phyloP scores from a whole-genome alignment of 2,797 vertebrate species.

The Tinamus major region DNA sequence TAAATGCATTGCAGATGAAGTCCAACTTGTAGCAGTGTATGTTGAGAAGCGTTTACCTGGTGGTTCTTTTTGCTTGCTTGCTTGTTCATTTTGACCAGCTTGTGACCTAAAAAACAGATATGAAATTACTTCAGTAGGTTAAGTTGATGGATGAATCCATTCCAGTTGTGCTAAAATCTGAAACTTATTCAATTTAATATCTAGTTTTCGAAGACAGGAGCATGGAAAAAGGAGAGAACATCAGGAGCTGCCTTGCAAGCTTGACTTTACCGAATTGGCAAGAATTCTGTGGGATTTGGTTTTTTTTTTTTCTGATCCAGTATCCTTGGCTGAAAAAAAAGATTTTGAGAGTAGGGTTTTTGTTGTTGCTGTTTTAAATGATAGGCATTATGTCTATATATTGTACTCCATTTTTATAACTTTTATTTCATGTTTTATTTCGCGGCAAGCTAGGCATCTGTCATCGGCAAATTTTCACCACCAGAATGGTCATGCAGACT shows the following conservation, averaged over 20 bases:
- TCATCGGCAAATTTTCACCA: neutral
- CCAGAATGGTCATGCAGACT: neutral
- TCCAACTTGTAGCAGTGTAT: neutral
- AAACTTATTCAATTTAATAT: neutral
- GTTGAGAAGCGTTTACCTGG: neutral
- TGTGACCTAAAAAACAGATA: neutral
- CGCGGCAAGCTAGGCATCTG: neutral
- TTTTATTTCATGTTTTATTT: neutral
- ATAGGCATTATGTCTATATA: neutral
- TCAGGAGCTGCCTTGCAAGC: neutral
- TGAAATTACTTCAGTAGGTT: neutral
- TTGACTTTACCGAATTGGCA: neutral
- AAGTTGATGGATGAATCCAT: neutral
- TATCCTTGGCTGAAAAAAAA: neutral
- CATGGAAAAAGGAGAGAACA: neutral
- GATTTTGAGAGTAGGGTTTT: neutral
- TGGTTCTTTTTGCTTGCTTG: neutral
- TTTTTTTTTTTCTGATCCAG: neutral
- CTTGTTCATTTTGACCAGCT: neutral
- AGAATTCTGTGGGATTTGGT: neutral
- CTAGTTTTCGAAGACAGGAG: neutral
- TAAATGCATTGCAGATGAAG: neutral
- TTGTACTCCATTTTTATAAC: neutral
- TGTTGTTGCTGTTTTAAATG: neutral
- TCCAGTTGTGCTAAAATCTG: neutral